Evolutionary conservation across 2,888 invertebrate genomes (phyloP), one percentile per base, ranked within the genome.

Genomic region (Melikaiella ostensackeni): DNA sequence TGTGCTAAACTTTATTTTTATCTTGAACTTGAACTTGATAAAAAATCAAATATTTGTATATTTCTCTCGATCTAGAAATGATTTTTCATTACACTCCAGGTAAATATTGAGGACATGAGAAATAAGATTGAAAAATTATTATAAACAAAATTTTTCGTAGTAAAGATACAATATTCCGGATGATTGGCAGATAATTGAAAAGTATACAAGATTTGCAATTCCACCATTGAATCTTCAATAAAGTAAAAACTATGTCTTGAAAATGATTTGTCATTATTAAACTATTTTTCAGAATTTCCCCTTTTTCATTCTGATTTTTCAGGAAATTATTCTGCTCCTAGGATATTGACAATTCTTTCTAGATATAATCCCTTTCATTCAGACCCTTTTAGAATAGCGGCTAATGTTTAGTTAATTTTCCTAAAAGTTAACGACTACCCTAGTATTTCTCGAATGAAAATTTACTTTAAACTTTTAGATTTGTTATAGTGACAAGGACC

Each of bases 351-450:
- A 16, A 64, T 38, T 63, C 35, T 38, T 33, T 63, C 35, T 13
- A 63, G 21, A n/a, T 63, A 9, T 30, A n/a, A 70, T 21, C 19
- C 24, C 24, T 55, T 73, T 73, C n/a, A 30, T 21, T 73, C 50
- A 30, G n/a, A 21, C 9, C 16, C 57, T 55, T n/a, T 50, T 55
- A 55, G 21, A 55, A 9, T 55, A n/a, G 21, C 9, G 55, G 3
- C 9, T 55, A 21, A 55, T 55, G 4, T 55, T 42, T 9, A 42
- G 11, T 50, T 50, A 4, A 21, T 21, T 55, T 55, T 3, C 9
- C 21, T 21, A 21, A 55, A 21, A 21, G 21, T 55, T 55, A 55
- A 11, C 9, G 1, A 11, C 21, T 21, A 55, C 16, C 16, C 38
- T 38, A 13, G 16, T 42, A 42, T 42, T 42, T 6, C 16, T 42